Evolutionary conservation across 2,113 vertebrate genomes (phyloP).

Genomic region (Microcebus ravelobensis): DNA sequence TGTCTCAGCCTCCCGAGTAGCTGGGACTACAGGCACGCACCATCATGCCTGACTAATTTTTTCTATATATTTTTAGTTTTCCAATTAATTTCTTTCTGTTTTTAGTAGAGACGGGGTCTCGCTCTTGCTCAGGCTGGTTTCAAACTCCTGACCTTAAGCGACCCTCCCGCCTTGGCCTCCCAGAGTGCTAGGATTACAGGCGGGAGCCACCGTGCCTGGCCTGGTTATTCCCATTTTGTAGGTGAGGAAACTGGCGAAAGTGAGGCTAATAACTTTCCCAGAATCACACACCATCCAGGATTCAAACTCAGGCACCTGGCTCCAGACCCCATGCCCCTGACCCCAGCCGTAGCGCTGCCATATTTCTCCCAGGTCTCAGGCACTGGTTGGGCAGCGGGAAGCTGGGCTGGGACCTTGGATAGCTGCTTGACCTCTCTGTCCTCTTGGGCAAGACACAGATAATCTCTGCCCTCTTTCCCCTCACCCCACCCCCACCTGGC

Average conservation of each 20-base stretch:
- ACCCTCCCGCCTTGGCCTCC: no score
- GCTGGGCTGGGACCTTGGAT: neutral
- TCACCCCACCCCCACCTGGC: no score
- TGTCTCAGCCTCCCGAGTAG: no score
- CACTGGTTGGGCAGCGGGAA: neutral
- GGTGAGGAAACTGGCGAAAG: neutral
- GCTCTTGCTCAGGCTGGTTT: no score
- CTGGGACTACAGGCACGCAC: no score
- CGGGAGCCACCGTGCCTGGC: no score
- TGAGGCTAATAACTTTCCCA: neutral
- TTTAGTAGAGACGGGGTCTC: no score
- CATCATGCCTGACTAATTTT: no score
- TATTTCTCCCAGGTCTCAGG: accelerated
- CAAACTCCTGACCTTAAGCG: no score
- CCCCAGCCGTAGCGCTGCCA: accelerated
- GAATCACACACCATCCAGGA: neutral
- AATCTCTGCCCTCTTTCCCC: neutral
- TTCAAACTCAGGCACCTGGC: neutral
- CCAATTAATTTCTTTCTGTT: no score
- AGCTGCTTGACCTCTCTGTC: neutral
- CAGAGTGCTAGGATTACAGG: no score
- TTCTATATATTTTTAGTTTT: no score
- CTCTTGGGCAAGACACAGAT: neutral
- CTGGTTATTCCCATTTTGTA: neutral
- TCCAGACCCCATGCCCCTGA: neutral